These are phyloP conservation scores for Araneus ventricosus DNA, from an alignment of 1,140 invertebrate genomes.

Conservation along the genomic window DNA sequence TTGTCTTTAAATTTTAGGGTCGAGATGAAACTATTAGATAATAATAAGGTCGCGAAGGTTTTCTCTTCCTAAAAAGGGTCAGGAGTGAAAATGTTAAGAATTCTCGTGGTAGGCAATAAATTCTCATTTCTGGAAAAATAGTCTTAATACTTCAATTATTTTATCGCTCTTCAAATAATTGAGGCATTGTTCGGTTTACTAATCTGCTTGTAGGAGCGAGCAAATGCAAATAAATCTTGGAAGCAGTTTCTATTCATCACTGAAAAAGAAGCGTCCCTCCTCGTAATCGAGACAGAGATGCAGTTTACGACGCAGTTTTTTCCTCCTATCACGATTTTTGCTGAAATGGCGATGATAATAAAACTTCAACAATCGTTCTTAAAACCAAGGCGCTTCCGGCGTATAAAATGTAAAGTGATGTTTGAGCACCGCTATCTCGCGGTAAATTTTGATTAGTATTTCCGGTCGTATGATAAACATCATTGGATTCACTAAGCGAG, in stretches of 20 bases:
- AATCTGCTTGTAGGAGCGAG: neutral
- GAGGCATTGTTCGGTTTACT: neutral
- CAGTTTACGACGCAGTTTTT: neutral
- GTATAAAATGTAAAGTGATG: constrained; percentile 11
- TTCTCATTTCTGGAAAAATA: neutral
- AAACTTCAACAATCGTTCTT: neutral
- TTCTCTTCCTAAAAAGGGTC: too few species aligned
- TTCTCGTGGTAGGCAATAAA: neutral
- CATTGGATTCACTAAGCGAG: constrained; percentile 18
- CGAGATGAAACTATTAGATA: too few species aligned
- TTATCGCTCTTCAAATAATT: neutral
- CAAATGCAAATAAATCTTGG: neutral
- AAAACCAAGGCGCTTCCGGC: constrained; percentile 23
- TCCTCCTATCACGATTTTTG: neutral
- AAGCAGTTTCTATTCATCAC: neutral
- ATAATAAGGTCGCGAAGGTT: too few species aligned
- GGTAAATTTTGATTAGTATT: constrained; percentile 60
- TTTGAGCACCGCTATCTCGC: constrained; percentile 24
- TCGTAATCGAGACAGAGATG: neutral
- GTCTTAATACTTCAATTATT: neutral
- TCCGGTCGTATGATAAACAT: constrained; percentile 49
- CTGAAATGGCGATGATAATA: neutral
- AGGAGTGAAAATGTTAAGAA: too few species aligned
- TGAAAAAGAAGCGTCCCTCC: neutral
- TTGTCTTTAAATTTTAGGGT: too few species aligned